These are phyloP conservation scores for Chymomyza amoena DNA, from an alignment of 2,888 invertebrate genomes.

Conservation along the genomic window DNA sequence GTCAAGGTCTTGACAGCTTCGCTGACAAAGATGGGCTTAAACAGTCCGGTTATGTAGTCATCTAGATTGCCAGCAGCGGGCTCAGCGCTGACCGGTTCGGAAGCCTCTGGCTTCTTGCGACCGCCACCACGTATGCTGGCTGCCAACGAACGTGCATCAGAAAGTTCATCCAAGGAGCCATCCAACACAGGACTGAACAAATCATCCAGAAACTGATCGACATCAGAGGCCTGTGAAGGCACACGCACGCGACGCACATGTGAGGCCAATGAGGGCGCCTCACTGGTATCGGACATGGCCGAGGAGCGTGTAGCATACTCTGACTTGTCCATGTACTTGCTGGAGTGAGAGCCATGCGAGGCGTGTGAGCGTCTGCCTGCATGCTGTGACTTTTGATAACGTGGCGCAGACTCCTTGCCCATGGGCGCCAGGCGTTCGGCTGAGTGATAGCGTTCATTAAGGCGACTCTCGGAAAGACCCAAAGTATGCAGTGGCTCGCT, in stretches of 20 bases:
- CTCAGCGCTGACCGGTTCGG: slow-evolving; percentile 54
- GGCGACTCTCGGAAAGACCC: slow-evolving; percentile 89
- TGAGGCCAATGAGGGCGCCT: slow-evolving; percentile 93
- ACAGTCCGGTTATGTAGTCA: slow-evolving; percentile 84
- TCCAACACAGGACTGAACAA: slow-evolving; percentile 96
- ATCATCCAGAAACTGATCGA: slow-evolving; percentile 98
- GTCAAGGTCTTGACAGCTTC: slow-evolving; percentile 85
- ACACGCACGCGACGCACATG: slow-evolving; percentile 94
- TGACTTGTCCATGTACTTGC: slow-evolving; percentile 87
- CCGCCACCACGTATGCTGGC: slow-evolving; percentile 93
- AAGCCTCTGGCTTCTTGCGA: neutral
- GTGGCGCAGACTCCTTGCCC: slow-evolving; percentile 82
- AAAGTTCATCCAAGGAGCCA: slow-evolving; percentile 93
- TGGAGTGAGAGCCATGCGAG: slow-evolving; percentile 87
- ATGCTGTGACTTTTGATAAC: slow-evolving; percentile 91
- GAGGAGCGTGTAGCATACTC: slow-evolving; percentile 83
- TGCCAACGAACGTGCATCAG: slow-evolving; percentile 93
- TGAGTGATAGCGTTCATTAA: slow-evolving; percentile 94
- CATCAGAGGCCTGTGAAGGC: slow-evolving; percentile 96
- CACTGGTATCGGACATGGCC: slow-evolving; percentile 95
- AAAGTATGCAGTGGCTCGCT: slow-evolving; percentile 85
- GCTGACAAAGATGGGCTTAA: slow-evolving; percentile 86
- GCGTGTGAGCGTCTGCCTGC: slow-evolving; percentile 87
- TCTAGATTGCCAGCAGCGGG: slow-evolving; percentile 81
- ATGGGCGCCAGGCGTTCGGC: slow-evolving; percentile 84